These are phyloP conservation scores for Trisateles emortualis DNA, from an alignment of 2,888 invertebrate genomes.

Conservation along the genomic window DNA sequence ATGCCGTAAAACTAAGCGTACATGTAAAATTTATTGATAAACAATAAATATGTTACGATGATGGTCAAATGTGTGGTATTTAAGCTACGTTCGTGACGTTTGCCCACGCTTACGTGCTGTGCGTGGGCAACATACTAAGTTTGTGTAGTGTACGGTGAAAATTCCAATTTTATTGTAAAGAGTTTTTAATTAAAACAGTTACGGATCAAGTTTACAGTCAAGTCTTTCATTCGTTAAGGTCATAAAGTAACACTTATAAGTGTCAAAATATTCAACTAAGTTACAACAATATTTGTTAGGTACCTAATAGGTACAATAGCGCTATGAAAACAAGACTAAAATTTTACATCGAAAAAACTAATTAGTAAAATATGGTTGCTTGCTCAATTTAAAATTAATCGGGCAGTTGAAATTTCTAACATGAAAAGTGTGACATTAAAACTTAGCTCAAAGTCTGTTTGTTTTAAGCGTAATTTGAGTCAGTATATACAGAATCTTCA, in stretches of 20 bases:
- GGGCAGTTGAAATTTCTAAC: no score
- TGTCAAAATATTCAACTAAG: neutral
- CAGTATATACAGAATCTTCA: no score
- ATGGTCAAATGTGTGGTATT: conserved; percentile 25
- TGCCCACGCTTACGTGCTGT: conserved; percentile 8
- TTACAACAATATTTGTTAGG: no score
- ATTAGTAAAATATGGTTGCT: no score
- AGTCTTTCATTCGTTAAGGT: neutral
- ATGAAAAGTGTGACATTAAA: no score
- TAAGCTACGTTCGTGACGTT: conserved; percentile 26
- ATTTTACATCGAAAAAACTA: no score
- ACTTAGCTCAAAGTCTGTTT: no score
- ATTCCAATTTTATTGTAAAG: neutral
- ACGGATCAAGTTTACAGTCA: neutral
- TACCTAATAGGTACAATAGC: no score
- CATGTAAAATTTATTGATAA: conserved; percentile 13
- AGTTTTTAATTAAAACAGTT: neutral
- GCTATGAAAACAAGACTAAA: no score
- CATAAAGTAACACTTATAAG: neutral
- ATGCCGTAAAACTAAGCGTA: conserved; percentile 21
- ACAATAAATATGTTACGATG: conserved; percentile 23
- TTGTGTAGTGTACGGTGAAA: neutral
- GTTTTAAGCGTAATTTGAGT: no score
- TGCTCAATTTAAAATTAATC: no score
- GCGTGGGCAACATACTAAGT: conserved; percentile 18